phyloP scores from a whole-genome alignment of 2,797 vertebrate genomes.

The Dryobates pubescens region DNA sequence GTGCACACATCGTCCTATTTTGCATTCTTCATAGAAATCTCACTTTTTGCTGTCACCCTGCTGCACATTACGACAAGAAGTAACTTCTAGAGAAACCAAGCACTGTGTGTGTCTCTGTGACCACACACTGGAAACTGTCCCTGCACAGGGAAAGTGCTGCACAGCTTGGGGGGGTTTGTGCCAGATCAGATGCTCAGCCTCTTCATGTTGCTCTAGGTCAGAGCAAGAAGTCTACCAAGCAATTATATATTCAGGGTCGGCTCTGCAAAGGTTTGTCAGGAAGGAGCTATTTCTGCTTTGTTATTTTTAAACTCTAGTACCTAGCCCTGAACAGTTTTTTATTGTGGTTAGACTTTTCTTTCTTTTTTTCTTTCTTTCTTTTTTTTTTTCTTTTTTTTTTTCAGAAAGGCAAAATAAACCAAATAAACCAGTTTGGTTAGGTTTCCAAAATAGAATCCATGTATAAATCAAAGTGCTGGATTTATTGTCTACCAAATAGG shows the following conservation, averaged over 20 bases:
- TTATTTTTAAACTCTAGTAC: constrained; percentile 50
- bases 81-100: background rate
- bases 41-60: background rate
- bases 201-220: background rate
- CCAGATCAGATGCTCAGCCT: background rate
- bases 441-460: constrained; percentile 53
- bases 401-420: constrained; percentile 68
- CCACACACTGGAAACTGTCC: background rate
- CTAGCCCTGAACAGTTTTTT: constrained; percentile 44
- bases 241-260: background rate
- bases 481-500: constrained; percentile 39
- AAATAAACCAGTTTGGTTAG: constrained; percentile 57
- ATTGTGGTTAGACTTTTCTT: constrained; percentile 56
- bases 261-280: constrained; percentile 28
- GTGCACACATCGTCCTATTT: background rate
- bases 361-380: background rate
- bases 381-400: background rate
- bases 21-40: background rate
- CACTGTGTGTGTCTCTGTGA: background rate
- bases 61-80: background rate
- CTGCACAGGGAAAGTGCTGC: background rate
- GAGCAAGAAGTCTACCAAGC: background rate
- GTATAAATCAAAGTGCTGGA: constrained; percentile 40
- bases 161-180: background rate
- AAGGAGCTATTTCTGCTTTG: constrained; percentile 33